Evolutionary conservation across 2,888 invertebrate genomes (phyloP), one percentile per base, ranked within the genome.

Genomic region (Erebia ligea): DNA sequence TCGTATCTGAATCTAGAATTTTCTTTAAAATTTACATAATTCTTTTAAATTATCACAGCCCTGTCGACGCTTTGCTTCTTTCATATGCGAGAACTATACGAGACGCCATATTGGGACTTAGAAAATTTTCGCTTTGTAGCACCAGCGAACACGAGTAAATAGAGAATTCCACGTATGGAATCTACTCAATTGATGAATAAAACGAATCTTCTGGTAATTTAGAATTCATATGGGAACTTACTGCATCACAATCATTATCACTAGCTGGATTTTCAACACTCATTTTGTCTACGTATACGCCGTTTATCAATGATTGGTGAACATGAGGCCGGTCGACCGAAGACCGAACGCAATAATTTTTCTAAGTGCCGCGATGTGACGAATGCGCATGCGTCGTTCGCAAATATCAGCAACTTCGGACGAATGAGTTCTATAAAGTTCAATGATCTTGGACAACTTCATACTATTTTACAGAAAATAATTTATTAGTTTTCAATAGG

Each of bases 91-190:
- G 95, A 95, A 95, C 95, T 95, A 94, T 94, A 94, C 94, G 95
- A 95, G 96, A 95, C 97, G 97, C 97, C 97, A 97, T 97, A 96
- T 96, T 96, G 96, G 96, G 96, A 96, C 96, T 96, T 96, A 93
- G 93, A 93, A 94, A 94, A 93, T 86, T 92, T 93, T 91, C 90
- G 93, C 86, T 87, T 87, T 86, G 86, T 85, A 85, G 79, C 84
- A 83, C 84, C 82, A 83, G 81, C 82, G 86, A 89, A 82, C 94
- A 95, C 91, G 88, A 94, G 94, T 90, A 92, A 91, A 94, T 81
- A 84, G 80, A 76, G 75, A 74, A 78, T 82, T 78, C 57, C 72
- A 61, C 61, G 67, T 75, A 74, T 80, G 79, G 73, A 68, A 70
- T 72, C 70, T 62, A 73, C 54, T 66, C 57, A 72, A 70, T 67